A percentile compares a stretch with the other conserved stretches of the same genome.
Conservation (phyloP, 2,797 vertebrate species). For the Acanthurus leucopareius region DNA sequence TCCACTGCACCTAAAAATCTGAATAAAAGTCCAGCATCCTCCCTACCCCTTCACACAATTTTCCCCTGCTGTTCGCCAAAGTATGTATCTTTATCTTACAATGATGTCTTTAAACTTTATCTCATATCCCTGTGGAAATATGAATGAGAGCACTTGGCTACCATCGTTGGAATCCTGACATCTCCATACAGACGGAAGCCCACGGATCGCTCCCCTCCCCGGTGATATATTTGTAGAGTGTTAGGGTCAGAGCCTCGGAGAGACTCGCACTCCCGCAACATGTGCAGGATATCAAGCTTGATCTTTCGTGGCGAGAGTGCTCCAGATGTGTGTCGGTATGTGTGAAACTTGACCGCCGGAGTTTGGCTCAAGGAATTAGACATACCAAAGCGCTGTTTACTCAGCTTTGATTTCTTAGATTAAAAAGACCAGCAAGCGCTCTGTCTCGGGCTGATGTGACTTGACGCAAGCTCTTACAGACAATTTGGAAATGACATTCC, state of each 20-base stretch:
- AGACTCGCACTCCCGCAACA: conserved; percentile 59
- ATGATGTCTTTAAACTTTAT: conserved; percentile 57
- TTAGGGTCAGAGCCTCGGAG: conserved; percentile 64
- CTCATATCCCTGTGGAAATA: conserved; percentile 53
- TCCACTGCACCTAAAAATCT: conserved; percentile 19
- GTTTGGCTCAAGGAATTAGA: conserved; percentile 75
- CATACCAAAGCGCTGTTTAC: conserved; percentile 82
- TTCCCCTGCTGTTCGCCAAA: conserved; percentile 44
- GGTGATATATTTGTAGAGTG: conserved; percentile 70
- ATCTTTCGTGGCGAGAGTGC: conserved; percentile 63
- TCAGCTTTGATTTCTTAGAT: conserved; percentile 84
- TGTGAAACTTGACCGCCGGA: conserved; percentile 79
- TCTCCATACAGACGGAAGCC: conserved; percentile 78
- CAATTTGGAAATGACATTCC: conserved; percentile 68
- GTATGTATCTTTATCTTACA: conserved; percentile 62
- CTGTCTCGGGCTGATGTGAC: conserved; percentile 61
- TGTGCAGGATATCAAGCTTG: conserved; percentile 74
- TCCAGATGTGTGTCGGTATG: conserved; percentile 82
- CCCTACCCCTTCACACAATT: conserved; percentile 36
- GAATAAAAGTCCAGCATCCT: conserved; percentile 48
- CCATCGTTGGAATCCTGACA: conserved; percentile 46
- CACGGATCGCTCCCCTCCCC: conserved; percentile 51
- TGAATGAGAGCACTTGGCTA: conserved; percentile 52
- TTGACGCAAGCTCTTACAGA: conserved; percentile 57
- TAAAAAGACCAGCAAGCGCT: conserved; percentile 71